Conservation (phyloP, 2,888 invertebrate species). For the Drosophila ustulata region DNA sequence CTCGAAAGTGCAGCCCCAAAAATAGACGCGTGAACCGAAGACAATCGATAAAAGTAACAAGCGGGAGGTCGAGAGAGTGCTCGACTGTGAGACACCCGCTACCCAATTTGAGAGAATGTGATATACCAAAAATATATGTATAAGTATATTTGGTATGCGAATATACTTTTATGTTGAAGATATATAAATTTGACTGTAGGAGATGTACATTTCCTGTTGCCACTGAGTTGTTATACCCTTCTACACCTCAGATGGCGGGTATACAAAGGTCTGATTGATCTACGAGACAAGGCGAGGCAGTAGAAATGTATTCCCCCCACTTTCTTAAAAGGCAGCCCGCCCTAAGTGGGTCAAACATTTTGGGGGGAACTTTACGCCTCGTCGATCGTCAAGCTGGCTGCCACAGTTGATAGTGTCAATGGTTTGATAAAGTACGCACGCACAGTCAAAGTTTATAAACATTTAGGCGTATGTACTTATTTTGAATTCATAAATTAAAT, state of each 20-base stretch:
- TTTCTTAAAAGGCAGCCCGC: neutral
- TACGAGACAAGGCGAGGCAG: constrained; percentile 35
- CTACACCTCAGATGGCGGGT: too few species aligned
- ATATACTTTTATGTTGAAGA: too few species aligned
- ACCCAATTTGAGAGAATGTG: too few species aligned
- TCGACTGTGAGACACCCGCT: too few species aligned
- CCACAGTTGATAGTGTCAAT: constrained; percentile 51
- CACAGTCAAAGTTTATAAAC: constrained; percentile 2
- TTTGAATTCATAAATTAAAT: constrained; percentile 30
- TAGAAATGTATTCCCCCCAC: neutral
- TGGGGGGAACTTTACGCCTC: constrained; percentile 47
- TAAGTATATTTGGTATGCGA: too few species aligned
- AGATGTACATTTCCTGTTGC: too few species aligned
- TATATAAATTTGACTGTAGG: too few species aligned
- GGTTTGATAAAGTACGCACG: constrained; percentile 44
- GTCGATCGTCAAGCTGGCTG: constrained; percentile 28
- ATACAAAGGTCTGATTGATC: constrained; percentile 59
- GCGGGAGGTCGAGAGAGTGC: too few species aligned
- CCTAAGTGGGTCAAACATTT: constrained; percentile 63
- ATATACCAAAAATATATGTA: too few species aligned
- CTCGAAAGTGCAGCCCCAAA: constrained; percentile 34
- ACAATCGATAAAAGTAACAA: constrained; percentile 45
- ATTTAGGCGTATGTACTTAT: neutral
- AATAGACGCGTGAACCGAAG: constrained; percentile 31
- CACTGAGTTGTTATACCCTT: too few species aligned